Evolutionary conservation across 2,113 vertebrate species (phyloP).

Genomic region (Talpa occidentalis): DNA sequence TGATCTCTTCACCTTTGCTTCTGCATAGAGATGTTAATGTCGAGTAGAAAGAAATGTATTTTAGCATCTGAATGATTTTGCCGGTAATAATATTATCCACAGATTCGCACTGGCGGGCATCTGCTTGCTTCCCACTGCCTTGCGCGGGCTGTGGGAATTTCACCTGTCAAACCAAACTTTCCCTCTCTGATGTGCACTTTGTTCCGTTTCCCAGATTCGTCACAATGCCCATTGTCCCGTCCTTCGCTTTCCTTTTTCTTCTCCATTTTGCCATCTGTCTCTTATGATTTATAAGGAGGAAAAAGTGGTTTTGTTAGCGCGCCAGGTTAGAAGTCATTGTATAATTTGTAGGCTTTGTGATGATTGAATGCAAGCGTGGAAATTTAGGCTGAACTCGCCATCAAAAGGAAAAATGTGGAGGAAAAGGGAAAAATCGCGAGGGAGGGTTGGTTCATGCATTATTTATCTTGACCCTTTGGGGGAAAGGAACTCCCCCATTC

Average conservation of each 20-base stretch:
- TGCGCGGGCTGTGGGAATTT: conserved; percentile 84
- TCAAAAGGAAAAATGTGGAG: conserved; percentile 85
- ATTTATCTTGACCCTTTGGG: conserved; percentile 90
- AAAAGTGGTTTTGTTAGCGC: conserved; percentile 83
- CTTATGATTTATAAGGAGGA: conserved; percentile 84
- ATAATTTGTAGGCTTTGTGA: conserved; percentile 92
- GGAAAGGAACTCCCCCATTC: conserved; percentile 86
- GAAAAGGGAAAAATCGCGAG: conserved; percentile 77
- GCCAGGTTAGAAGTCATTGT: conserved; percentile 90
- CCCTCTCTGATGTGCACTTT: conserved; percentile 87
- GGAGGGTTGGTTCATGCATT: conserved; percentile 87
- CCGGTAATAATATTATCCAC: conserved; percentile 67
- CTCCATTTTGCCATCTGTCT: conserved; percentile 86
- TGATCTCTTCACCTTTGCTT: conserved; percentile 58
- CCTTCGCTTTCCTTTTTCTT: conserved; percentile 55
- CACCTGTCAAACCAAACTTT: conserved; percentile 88
- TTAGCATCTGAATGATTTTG: conserved; percentile 73
- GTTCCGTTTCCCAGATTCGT: conserved; percentile 84
- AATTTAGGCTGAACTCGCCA: conserved; percentile 89
- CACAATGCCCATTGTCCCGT: conserved; percentile 84
- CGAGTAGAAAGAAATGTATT: conserved; percentile 63
- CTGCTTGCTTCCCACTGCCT: conserved; percentile 85
- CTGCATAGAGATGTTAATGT: conserved; percentile 69
- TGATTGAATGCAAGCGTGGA: conserved; percentile 89
- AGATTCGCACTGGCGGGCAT: conserved; percentile 76